phyloP scores from a whole-genome alignment of 2,888 invertebrate species.

The Autographa pulchrina region DNA sequence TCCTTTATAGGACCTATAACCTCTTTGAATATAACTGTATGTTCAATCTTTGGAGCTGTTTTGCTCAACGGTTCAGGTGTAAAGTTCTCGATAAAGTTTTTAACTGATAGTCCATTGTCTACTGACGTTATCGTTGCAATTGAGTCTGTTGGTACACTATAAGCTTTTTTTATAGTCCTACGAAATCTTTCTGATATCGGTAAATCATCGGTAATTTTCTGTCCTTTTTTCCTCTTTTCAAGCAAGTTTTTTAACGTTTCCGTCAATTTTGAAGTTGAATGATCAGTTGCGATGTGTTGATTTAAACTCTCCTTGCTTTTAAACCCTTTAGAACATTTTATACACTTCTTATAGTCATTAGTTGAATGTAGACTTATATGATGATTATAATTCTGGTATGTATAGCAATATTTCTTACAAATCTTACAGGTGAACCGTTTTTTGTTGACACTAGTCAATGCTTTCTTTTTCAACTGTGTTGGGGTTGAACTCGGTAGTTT shows the following conservation, averaged over 20 bases:
- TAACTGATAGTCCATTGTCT: conserved; percentile 69
- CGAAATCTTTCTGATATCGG: conserved; percentile 62
- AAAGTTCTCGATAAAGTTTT: conserved; percentile 81
- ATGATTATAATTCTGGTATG: conserved; percentile 80
- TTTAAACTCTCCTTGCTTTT: conserved; percentile 66
- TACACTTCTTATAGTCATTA: conserved; percentile 71
- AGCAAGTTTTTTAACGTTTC: conserved; percentile 78
- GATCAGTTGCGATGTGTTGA: conserved; percentile 69
- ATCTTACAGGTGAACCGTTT: conserved; percentile 71
- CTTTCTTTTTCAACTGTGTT: conserved; percentile 32
- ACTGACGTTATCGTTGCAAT: conserved; percentile 66
- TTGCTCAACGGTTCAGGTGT: conserved; percentile 70
- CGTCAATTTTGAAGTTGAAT: conserved; percentile 75
- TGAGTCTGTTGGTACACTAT: conserved; percentile 15
- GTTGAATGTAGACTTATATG: conserved; percentile 76
- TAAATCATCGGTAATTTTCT: conserved; percentile 37
- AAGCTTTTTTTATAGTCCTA: conserved; percentile 72
- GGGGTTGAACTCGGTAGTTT: background rate
- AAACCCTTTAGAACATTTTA: conserved; percentile 76
- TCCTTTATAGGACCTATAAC: conserved; percentile 40
- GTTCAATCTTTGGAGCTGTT: conserved; percentile 22
- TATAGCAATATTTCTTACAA: conserved; percentile 81
- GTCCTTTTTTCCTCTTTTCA: conserved; percentile 69
- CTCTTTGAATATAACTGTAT: conserved; percentile 61
- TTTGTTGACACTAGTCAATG: conserved; percentile 33